Conservation (phyloP, 1,140 invertebrate genomes). For the Drosophila seguyi region DNA sequence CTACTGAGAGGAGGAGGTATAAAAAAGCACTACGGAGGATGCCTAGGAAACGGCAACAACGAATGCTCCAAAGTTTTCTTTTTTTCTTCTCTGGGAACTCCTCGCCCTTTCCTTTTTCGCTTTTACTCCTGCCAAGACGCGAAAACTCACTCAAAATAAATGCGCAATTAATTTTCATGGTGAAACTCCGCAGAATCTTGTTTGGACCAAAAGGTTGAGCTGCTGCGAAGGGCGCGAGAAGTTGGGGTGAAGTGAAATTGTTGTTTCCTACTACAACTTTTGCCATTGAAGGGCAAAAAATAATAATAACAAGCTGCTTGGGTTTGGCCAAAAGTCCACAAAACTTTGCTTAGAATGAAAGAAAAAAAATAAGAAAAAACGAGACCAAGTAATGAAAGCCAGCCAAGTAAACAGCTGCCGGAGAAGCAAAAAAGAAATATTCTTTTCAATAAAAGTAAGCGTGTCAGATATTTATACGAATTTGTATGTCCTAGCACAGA, state of each 20-base stretch:
- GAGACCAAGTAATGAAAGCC: slow-evolving; percentile 37
- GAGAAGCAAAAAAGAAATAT: slow-evolving; percentile 38
- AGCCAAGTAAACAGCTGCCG: slow-evolving; percentile 37
- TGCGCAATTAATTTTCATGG: slow-evolving; percentile 82
- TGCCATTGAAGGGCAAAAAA: slow-evolving; percentile 63
- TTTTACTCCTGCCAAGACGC: slow-evolving; percentile 14
- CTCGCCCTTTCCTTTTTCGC: not conserved
- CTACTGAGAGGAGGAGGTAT: not conserved
- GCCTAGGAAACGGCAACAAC: slow-evolving; percentile 34
- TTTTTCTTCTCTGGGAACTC: slow-evolving; percentile 41
- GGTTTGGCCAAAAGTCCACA: slow-evolving; percentile 42
- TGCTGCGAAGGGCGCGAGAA: slow-evolving; percentile 4
- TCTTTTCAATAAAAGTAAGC: slow-evolving; percentile 57
- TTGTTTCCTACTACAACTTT: slow-evolving; percentile 63
- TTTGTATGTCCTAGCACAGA: slow-evolving; percentile 16
- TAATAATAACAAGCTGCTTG: slow-evolving; percentile 57
- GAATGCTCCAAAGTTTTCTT: slow-evolving; percentile 47
- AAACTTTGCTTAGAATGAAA: slow-evolving; percentile 47
- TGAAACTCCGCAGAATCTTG: slow-evolving; percentile 66
- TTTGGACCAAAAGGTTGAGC: slow-evolving; percentile 50
- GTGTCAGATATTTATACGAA: slow-evolving; percentile 68
- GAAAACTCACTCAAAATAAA: slow-evolving; percentile 77
- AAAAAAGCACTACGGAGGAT: slow-evolving; percentile 12
- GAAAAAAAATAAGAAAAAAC: slow-evolving; percentile 1
- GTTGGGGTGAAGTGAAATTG: slow-evolving; percentile 46